Base-by-base conservation (phyloP, 2,113 vertebrate genomes). In the Odocoileus hemionus region DNA sequence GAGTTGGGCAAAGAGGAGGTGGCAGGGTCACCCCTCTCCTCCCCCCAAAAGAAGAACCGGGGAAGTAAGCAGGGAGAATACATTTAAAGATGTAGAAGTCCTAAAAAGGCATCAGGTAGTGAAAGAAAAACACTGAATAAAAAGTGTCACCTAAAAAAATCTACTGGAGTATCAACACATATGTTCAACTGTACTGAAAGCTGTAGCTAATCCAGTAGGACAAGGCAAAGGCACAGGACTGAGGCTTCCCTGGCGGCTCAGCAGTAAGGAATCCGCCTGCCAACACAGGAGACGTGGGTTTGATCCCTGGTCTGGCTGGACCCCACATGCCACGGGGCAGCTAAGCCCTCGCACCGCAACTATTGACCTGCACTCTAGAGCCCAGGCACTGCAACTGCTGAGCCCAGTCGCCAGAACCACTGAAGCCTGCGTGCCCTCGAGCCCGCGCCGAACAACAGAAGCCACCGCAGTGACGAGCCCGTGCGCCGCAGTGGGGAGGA, bases 401-500 rank as follows among this genome's bases (percentile, higher is more conserved):
- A 76, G 70, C 36, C 70, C 7, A 6, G 3, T 23, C 14, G 36
- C 70, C 70, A 74, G 67, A 26, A 43, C 36, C 43, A 3, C 70
- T 26, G 70, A 43, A 14, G 70, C 36, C 70, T 43, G 70, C 70
- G 6, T 3, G 36, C 36, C 67, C 67, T 7, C 0, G 36, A 43
- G 23, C 23, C 23, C 1, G 1, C 0, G 36, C 39, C 26, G 11
- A 12, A 43, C 70, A 3, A 76, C 36, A 14, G 39, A 43, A 26
- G 70, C 23, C 39, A 7, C 23, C 70, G 3, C 39, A 14, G 39
- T 3, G 23, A 76, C 6, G 13, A 43, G 70, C 23, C 39, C 3
- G 1, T 3, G 70, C 23, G 1, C 70, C 4, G 12, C 70, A 26
- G 1, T 15, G 23, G 26, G 7, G 23, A 43, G 36, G 0, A 25